phyloP scores from a whole-genome alignment of 2,797 vertebrate genomes.

The Enteromius treurensis region DNA sequence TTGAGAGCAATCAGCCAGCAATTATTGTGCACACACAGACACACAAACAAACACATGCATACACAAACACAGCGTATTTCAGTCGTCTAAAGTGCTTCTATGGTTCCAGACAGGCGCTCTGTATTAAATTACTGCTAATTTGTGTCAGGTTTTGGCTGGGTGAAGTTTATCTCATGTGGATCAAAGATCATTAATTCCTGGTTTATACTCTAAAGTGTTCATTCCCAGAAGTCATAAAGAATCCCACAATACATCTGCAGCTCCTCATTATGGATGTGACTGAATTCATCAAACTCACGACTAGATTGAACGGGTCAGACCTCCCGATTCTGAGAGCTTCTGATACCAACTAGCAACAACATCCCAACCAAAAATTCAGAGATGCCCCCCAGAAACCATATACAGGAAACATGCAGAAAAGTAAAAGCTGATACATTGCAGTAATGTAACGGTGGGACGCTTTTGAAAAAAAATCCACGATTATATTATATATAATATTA shows the following conservation, averaged over 20 bases:
- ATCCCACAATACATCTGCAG: slow-evolving; percentile 28
- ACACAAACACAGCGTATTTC: not conserved
- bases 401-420: not conserved
- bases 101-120: slow-evolving; percentile 35
- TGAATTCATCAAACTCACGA: not conserved
- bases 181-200: slow-evolving; percentile 37
- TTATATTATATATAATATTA: too few relatives aligned
- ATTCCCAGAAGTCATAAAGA: slow-evolving; percentile 27
- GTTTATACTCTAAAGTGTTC: slow-evolving; percentile 32
- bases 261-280: slow-evolving; percentile 5
- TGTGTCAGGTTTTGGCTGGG: slow-evolving; percentile 38
- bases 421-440: not conserved
- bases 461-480: not conserved
- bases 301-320: not conserved
- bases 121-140: slow-evolving; percentile 42
- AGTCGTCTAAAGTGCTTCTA: slow-evolving; percentile 33
- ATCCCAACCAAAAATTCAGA: too few relatives aligned
- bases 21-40: not conserved
- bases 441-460: not conserved
- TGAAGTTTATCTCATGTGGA: slow-evolving; percentile 40
- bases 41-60: not conserved
- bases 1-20: slow-evolving; percentile 13
- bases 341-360: too few relatives aligned
- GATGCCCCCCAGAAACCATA: not conserved
- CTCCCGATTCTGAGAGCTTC: not conserved